phyloP scores from a whole-genome alignment of 2,797 vertebrate genomes.

The Leptodon cayanensis region DNA sequence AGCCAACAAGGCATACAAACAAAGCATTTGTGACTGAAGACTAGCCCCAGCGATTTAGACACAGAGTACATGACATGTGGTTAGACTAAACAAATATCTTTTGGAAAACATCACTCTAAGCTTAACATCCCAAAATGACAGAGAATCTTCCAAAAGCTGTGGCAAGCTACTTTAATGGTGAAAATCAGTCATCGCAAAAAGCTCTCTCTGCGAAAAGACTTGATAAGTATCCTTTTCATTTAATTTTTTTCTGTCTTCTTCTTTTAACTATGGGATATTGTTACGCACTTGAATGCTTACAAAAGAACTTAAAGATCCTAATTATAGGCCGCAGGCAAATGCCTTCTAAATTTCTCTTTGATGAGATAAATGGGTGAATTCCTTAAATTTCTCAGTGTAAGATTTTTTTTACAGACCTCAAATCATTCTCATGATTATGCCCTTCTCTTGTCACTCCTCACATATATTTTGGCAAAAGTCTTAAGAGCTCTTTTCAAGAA shows the following conservation, averaged over 20 bases:
- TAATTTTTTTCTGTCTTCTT: not conserved
- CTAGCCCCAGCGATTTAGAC: not conserved
- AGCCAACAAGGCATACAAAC: not conserved
- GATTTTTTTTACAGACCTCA: not conserved
- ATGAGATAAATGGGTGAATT: not conserved
- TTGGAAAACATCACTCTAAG: not conserved
- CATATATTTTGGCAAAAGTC: too few species aligned
- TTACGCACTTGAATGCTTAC: not conserved
- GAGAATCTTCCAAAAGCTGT: not conserved
- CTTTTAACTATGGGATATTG: not conserved
- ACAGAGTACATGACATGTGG: not conserved
- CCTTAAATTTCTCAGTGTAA: not conserved
- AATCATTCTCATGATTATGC: not conserved
- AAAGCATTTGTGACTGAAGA: not conserved
- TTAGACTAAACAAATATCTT: not conserved
- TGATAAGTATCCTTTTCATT: not conserved
- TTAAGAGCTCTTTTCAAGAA: too few species aligned
- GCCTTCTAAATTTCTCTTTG: not conserved
- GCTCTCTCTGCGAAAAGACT: not conserved
- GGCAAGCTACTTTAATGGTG: not conserved
- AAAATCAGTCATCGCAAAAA: not conserved
- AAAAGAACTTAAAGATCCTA: not conserved
- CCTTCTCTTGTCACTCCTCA: not conserved
- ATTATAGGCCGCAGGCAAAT: not conserved
- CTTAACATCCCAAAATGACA: not conserved